Conservation (phyloP, 2,797 vertebrate genomes). For the Emydoidea blandingii region DNA sequence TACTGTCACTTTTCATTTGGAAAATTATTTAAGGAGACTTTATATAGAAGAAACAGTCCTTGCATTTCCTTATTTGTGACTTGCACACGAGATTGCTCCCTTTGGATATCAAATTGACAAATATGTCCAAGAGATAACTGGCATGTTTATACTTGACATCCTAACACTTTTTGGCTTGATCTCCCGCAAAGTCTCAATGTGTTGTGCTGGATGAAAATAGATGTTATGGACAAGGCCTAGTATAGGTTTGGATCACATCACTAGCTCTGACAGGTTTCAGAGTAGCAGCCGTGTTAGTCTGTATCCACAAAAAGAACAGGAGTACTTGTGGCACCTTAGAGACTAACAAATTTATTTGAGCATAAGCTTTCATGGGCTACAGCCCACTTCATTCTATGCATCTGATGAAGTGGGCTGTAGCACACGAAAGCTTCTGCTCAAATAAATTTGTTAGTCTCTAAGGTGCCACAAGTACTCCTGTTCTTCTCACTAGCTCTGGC, state of each 20-base stretch:
- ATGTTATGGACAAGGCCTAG: background rate
- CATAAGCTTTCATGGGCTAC: too few relatives aligned
- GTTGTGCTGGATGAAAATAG: background rate
- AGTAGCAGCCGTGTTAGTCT: too few relatives aligned
- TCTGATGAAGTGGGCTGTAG: too few relatives aligned
- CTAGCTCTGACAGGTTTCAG: background rate
- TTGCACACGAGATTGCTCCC: background rate
- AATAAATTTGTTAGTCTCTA: too few relatives aligned
- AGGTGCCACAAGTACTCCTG: too few relatives aligned
- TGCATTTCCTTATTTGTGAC: slow-evolving; percentile 13
- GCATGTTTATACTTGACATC: background rate
- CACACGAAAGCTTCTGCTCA: too few relatives aligned
- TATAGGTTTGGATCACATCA: background rate
- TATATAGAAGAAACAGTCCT: background rate
- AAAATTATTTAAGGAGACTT: slow-evolving; percentile 27
- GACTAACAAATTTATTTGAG: too few relatives aligned
- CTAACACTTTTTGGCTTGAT: background rate
- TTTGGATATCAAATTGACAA: slow-evolving; percentile 19
- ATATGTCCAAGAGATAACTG: background rate
- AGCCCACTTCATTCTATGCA: too few relatives aligned
- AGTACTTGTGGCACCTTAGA: too few relatives aligned
- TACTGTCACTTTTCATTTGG: slow-evolving; percentile 10
- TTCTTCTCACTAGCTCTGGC: background rate
- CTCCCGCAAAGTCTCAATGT: background rate
- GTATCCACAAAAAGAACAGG: too few relatives aligned